A percentile compares a stretch with the other conserved stretches of the same genome.
Evolutionary conservation across 2,113 vertebrate genomes (phyloP).

Genomic region (Microcebus jonahi): DNA sequence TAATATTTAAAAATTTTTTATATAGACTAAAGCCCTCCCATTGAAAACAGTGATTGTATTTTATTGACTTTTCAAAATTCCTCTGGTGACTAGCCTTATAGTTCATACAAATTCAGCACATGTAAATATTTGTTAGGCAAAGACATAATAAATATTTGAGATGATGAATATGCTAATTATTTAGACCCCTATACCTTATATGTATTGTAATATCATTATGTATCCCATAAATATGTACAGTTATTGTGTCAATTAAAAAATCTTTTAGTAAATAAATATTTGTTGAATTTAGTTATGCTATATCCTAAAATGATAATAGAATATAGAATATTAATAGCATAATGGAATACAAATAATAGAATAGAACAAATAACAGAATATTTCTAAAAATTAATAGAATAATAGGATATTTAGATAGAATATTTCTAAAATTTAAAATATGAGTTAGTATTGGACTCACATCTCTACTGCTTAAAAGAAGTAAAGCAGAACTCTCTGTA

Average conservation of each 20-base stretch:
- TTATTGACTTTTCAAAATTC: constrained; percentile 32
- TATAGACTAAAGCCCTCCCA: background rate
- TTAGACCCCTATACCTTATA: no score
- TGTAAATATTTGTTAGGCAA: background rate
- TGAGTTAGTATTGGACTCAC: constrained; percentile 10
- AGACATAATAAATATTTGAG: no score
- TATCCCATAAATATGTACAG: no score
- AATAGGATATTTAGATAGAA: background rate
- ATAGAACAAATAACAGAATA: background rate
- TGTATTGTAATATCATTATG: no score
- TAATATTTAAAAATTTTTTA: background rate
- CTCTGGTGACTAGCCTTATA: background rate
- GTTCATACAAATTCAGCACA: background rate
- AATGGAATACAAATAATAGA: background rate
- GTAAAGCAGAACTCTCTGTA: background rate
- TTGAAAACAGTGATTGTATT: background rate
- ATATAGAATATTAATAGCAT: background rate
- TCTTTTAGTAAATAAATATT: background rate
- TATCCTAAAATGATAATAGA: background rate
- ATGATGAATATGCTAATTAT: no score
- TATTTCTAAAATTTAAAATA: background rate
- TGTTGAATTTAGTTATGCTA: background rate
- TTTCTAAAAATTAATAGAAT: background rate
- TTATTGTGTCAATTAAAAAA: no score
- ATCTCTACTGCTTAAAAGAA: background rate